Base-by-base conservation (phyloP, 2,113 vertebrate species). In the Pipra filicauda region DNA sequence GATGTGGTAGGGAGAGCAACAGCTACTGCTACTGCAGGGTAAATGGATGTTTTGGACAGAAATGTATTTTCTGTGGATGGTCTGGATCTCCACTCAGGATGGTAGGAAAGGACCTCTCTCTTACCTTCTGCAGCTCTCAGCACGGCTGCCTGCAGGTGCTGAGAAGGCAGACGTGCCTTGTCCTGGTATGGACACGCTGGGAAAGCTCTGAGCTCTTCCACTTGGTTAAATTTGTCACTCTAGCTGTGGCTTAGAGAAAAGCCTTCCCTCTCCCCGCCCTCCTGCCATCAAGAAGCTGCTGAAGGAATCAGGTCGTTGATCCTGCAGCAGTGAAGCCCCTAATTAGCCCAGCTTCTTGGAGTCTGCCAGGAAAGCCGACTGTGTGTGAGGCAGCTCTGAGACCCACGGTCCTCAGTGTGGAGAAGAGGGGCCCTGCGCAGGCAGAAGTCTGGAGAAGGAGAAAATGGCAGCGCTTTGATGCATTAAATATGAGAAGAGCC, bases 251-350 rank as follows among this genome's bases (percentile, higher is more conserved):
- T 97, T 96, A 94, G 76, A 89, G 93, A 92, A 95, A 91, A 96
- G 44, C 95, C 54, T 86, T 85, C 76, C 79, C 70, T 26, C 28
- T 88, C 80, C 69, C 86, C 8, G 0, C 74, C 87, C 74, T 95
- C 27, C 76, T 84, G 69, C 88, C 90, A 78, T 80, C 83, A 70
- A 86, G 93, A 96, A 94, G 92, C 91, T 93, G 91, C 86, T 94
- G 93, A 92, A 96, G 93, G 93, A 96, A 95, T 95, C 96, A 93
- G 96, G 95, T 94, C 83, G 49, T 88, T 96, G 90, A 97, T 97
- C 96, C 92, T 3, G 7, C 52, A 73, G 69, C 70, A 89, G n/a
- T 1, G 3, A 91, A 65, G 91, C 90, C 88, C 52, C 88, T 96
- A 92, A 96, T 95, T 95, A 97, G 70, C 88, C 83, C 41, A 61